Percentiles rank a stretch among this genome's conserved stretches.
Evolutionary conservation across 2,888 invertebrate genomes (phyloP).

Genomic region (Malthinus flaveolus): DNA sequence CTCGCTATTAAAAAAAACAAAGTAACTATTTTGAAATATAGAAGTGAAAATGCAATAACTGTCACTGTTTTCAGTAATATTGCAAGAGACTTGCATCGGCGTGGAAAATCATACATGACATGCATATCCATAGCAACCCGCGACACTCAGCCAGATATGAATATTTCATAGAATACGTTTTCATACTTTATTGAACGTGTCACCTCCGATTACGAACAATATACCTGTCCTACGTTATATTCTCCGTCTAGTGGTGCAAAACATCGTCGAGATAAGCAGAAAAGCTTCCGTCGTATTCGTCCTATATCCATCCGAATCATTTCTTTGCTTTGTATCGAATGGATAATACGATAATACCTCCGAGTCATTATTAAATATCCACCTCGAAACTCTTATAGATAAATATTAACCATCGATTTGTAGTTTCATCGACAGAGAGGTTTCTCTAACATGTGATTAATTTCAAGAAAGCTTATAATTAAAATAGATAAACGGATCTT

Average conservation of each 20-base stretch:
- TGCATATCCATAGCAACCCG: constrained; percentile 54
- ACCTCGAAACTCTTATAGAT: neutral
- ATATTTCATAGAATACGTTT: constrained; percentile 59
- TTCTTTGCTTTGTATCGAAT: constrained; percentile 8
- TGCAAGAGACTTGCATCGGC: constrained; percentile 47
- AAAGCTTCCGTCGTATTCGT: constrained; percentile 20
- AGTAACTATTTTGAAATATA: constrained; percentile 24
- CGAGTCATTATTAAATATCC: constrained; percentile 5
- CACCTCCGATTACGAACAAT: constrained; percentile 57
- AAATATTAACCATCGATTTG: constrained; percentile 14
- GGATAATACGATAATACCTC: neutral
- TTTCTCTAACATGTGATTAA: constrained; percentile 18
- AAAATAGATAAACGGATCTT: constrained; percentile 27
- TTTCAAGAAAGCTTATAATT: constrained; percentile 19
- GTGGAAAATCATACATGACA: constrained; percentile 55
- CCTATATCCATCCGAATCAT: constrained; percentile 4
- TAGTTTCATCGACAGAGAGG: constrained; percentile 13
- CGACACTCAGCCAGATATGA: constrained; percentile 52
- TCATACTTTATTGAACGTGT: constrained; percentile 59
- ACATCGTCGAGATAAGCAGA: constrained; percentile 24
- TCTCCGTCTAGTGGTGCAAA: constrained; percentile 25
- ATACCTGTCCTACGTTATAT: constrained; percentile 49
- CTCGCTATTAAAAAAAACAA: constrained; percentile 20
- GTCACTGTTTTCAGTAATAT: constrained; percentile 45
- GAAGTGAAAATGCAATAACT: constrained; percentile 54